Percentiles rank a stretch among this genome's conserved stretches.
Conservation (phyloP, 2,888 invertebrate genomes). For the Herminia tarsipennalis region DNA sequence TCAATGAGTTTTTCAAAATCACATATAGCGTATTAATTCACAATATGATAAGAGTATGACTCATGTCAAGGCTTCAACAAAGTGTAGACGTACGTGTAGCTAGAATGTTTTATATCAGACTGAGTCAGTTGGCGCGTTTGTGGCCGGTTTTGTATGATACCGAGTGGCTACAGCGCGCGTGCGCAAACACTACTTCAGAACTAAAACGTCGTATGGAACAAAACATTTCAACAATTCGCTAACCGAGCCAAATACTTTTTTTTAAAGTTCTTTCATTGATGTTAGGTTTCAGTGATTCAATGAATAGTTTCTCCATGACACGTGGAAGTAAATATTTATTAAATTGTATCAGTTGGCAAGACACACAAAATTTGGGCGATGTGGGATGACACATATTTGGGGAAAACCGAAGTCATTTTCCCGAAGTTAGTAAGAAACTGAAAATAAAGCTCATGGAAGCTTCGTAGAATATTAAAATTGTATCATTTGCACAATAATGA, state of each 20-base stretch:
- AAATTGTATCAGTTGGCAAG: slow-evolving; percentile 52
- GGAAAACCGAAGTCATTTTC: slow-evolving; percentile 36
- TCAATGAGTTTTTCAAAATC: slow-evolving; percentile 59
- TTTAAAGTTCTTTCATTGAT: slow-evolving; percentile 57
- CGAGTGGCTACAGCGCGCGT: slow-evolving; percentile 70
- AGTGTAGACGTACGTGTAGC: slow-evolving; percentile 72
- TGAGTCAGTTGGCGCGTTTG: slow-evolving; percentile 77
- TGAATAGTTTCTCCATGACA: slow-evolving; percentile 71
- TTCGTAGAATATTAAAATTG: neutral
- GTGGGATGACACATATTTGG: slow-evolving; percentile 32
- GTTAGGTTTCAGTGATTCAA: slow-evolving; percentile 68
- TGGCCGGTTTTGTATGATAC: slow-evolving; percentile 80
- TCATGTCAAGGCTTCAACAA: slow-evolving; percentile 67
- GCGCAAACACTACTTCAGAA: slow-evolving; percentile 60
- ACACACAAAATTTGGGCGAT: slow-evolving; percentile 33
- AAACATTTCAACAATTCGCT: slow-evolving; percentile 74
- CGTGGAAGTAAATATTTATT: slow-evolving; percentile 45
- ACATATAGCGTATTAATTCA: slow-evolving; percentile 63
- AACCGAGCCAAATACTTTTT: slow-evolving; percentile 71
- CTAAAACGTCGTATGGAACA: slow-evolving; percentile 61
- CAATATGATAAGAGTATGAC: slow-evolving; percentile 78
- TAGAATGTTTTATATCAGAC: slow-evolving; percentile 83
- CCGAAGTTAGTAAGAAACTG: slow-evolving; percentile 19
- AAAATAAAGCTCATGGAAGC: slow-evolving; percentile 18
- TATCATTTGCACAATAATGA: no score